Conservation (phyloP, 2,113 vertebrate genomes). For the Rhinogobius similis region DNA sequence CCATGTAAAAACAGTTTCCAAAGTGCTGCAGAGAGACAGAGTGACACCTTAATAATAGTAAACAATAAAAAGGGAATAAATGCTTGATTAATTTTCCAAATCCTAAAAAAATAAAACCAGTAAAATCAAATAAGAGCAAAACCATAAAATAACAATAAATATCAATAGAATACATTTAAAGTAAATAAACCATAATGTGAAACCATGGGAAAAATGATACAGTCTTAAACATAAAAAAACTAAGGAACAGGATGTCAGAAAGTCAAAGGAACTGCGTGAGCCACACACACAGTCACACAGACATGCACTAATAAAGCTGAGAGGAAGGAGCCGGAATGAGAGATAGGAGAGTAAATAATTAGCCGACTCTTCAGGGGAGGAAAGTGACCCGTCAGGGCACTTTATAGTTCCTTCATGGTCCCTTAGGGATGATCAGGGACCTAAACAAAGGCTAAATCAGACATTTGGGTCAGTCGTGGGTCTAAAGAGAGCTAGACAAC, state of each 20-base stretch:
- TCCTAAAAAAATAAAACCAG: too few relatives aligned
- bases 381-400: constrained; percentile 54
- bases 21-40: too few relatives aligned
- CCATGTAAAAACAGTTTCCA: too few relatives aligned
- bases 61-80: too few relatives aligned
- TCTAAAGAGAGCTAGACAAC: constrained; percentile 48
- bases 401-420: constrained; percentile 54
- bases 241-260: constrained; percentile 53
- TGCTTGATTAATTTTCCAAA: too few relatives aligned
- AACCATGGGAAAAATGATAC: constrained; percentile 55
- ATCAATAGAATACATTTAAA: too few relatives aligned
- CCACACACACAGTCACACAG: constrained; percentile 16
- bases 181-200: constrained; percentile 19
- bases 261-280: constrained; percentile 32
- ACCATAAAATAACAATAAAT: too few relatives aligned
- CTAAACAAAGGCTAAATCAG: constrained; percentile 59
- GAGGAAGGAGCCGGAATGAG: constrained; percentile 45
- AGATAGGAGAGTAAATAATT: constrained; percentile 59
- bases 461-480: constrained; percentile 10
- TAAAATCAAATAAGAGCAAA: background rate
- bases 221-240: constrained; percentile 45
- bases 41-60: too few relatives aligned
- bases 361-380: constrained; percentile 48
- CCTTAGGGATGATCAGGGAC: constrained; percentile 61
- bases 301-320: constrained; percentile 41